Conservation (phyloP, 1,140 invertebrate species). For the Riptortus pedestris region DNA sequence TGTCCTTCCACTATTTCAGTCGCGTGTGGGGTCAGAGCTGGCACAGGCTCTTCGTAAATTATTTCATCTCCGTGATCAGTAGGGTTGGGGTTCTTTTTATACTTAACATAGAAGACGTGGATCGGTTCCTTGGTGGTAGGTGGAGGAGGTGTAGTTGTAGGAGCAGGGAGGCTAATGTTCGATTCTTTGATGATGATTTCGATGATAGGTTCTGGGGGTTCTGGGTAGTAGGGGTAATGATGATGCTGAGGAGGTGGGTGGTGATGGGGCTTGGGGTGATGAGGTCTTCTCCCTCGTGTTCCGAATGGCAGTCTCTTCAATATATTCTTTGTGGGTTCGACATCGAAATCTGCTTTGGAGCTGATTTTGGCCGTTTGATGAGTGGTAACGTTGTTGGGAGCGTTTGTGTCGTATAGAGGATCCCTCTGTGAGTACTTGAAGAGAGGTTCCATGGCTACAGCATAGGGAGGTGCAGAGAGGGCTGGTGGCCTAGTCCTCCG, state of each 20-base stretch:
- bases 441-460: slow-evolving; percentile 67
- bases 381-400: not conserved
- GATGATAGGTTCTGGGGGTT: slow-evolving; percentile 77
- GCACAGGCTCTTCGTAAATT: slow-evolving; percentile 63
- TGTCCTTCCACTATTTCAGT: slow-evolving; percentile 32
- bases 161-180: slow-evolving; percentile 62
- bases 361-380: not conserved
- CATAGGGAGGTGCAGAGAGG: slow-evolving; percentile 48
- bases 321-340: not conserved
- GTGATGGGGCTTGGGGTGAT: not conserved
- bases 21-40: slow-evolving; percentile 55
- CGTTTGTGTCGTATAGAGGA: slow-evolving; percentile 53
- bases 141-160: slow-evolving; percentile 37
- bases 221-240: slow-evolving; percentile 58
- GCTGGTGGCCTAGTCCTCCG: not conserved
- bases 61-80: slow-evolving; percentile 43
- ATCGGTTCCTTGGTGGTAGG: slow-evolving; percentile 49
- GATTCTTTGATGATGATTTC: slow-evolving; percentile 85
- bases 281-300: slow-evolving; percentile 14
- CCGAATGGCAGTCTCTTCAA: slow-evolving; percentile 11
- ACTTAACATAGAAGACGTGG: slow-evolving; percentile 81
- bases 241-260: slow-evolving; percentile 31
- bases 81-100: slow-evolving; percentile 55
- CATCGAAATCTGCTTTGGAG: slow-evolving; percentile 2
- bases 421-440: slow-evolving; percentile 67